Evolutionary conservation across 2,888 invertebrate genomes (phyloP), one percentile per base, ranked within the genome.

Genomic region (Lasioglossum pauxillum): DNA sequence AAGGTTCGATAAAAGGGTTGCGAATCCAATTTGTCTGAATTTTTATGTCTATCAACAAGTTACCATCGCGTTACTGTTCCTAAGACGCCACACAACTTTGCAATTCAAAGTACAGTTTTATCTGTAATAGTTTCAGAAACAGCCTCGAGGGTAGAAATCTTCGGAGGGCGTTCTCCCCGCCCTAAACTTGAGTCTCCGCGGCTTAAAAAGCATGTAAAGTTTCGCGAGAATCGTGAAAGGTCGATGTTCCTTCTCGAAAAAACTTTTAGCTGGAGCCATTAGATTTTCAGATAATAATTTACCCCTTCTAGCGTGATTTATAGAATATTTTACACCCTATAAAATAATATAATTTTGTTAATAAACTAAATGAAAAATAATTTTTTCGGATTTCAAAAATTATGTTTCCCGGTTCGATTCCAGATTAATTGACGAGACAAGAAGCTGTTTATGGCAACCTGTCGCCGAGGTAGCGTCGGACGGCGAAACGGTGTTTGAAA

Each of bases 401-500:
- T 7, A 60, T 12, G 1, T 73, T 67, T 69, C 44, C 19, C 5
- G 67, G 31, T 27, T 5, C 16, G 46, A 75, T 80, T 76, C n/a
- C 19, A 10, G 38, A 14, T 49, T n/a, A n/a, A 72, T 49, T 35
- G 72, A 71, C 60, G n/a, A 38, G 8, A 12, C 12, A 38, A 74
- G 23, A 35, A 82, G 27, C 46, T 16, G 72, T 31, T 14, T 35
- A 44, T n/a, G 49, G 57, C 31, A 38, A 35, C 76, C 31, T 64
- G 75, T 73, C 53, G 46, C 5, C 69, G 23, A 27, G 35, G 41
- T 23, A 23, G 7, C 16, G 19, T 5, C 57, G 5, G 79, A 44
- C 16, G 27, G 10, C 31, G 74, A 41, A 53, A 57, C 77, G 76
- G 31, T 27, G 64, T 72, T 76, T 44, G 76, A 85, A 82, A 84